Conservation (phyloP, 2,888 invertebrate genomes). For the Argynnis bischoffii region DNA sequence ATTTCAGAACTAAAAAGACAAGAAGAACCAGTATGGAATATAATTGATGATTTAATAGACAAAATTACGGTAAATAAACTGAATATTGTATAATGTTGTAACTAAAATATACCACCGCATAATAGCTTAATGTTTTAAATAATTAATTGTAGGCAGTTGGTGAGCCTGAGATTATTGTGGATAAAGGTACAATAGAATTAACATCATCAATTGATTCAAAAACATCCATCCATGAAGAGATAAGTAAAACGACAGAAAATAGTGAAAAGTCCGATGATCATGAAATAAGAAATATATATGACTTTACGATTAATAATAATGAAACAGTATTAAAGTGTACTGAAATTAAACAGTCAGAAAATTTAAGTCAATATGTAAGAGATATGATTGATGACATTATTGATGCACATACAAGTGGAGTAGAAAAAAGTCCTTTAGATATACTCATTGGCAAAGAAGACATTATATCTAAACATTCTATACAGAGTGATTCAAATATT, state of each 20-base stretch:
- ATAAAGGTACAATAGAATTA: not conserved
- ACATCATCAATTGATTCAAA: conserved; percentile 4
- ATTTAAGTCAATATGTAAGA: not conserved
- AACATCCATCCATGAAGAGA: conserved; percentile 4
- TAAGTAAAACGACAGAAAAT: not conserved
- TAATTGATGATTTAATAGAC: conserved; percentile 61
- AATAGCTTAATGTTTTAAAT: not conserved
- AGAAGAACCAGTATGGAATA: conserved; percentile 66
- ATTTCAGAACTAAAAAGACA: conserved; percentile 65
- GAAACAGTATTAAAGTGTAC: not conserved
- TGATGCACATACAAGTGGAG: not conserved
- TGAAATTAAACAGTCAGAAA: not conserved
- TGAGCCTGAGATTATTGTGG: conserved; percentile 5
- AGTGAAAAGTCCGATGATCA: conserved; percentile 19
- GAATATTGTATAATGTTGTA: not conserved
- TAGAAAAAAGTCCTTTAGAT: not conserved
- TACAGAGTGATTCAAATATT: not conserved
- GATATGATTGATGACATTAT: conserved; percentile 9
- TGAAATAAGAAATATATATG: conserved; percentile 1
- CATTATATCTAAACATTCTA: not conserved
- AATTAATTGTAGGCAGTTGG: not conserved
- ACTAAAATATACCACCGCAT: not conserved
- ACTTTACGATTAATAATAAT: conserved; percentile 1
- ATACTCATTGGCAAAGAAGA: not conserved
- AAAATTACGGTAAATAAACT: conserved; percentile 54